Evolutionary conservation across 2,113 vertebrate species (phyloP).

Genomic region (Megatriorchis doriae): DNA sequence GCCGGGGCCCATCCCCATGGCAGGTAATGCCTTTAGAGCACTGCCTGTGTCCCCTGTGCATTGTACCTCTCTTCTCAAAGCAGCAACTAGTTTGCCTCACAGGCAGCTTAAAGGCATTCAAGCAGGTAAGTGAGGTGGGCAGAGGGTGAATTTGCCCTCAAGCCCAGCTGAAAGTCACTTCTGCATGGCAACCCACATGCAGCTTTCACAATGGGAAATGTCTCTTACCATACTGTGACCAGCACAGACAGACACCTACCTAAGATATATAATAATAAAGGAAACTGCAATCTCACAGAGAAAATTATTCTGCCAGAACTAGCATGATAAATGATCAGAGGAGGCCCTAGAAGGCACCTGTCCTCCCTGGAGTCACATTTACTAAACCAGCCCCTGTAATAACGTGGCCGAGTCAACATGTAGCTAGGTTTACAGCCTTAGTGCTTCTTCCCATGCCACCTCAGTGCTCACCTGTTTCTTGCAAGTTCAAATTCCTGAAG

Average conservation of each 20-base stretch:
- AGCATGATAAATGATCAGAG: not conserved
- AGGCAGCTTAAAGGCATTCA: not conserved
- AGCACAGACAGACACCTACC: not conserved
- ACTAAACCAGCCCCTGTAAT: not conserved
- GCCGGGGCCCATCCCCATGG: not conserved
- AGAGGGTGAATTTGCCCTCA: not conserved
- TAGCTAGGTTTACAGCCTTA: not conserved
- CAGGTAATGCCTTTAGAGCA: not conserved
- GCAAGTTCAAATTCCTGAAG: not conserved
- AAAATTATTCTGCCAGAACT: not conserved
- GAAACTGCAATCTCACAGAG: not conserved
- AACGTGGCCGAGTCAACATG: not conserved
- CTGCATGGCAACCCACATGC: not conserved
- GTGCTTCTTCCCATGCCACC: not conserved
- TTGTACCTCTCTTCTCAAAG: not conserved
- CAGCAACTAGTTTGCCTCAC: not conserved
- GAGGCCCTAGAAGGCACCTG: not conserved
- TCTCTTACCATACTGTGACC: not conserved
- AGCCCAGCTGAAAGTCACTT: not conserved
- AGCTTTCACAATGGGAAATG: not conserved
- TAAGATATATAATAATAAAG: not conserved
- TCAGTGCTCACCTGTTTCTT: not conserved
- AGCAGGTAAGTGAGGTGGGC: not conserved
- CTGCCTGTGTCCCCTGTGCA: rapidly evolving
- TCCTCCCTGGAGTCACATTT: not conserved